Conservation (phyloP, 2,113 vertebrate species). For the Hippocampus guttulatus region DNA sequence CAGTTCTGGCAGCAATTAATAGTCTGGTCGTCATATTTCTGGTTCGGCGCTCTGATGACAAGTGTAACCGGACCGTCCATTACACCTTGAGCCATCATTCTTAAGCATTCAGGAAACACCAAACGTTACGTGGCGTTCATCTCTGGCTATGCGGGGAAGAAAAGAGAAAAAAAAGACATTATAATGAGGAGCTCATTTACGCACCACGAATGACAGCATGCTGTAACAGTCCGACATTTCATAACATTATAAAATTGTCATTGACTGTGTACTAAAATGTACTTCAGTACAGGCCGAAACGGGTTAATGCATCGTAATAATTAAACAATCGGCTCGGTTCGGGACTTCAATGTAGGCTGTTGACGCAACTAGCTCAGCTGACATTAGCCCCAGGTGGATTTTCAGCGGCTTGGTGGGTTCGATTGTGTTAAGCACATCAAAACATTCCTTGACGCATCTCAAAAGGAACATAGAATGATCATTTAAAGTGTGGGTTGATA, state of each 20-base stretch:
- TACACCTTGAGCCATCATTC: slow-evolving; percentile 75
- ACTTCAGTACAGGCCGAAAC: not conserved
- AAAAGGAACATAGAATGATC: not conserved
- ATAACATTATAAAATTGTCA: not conserved
- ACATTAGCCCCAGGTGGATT: slow-evolving; percentile 36
- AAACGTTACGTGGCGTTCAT: slow-evolving; percentile 3
- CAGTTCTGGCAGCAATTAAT: slow-evolving; percentile 88
- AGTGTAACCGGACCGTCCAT: slow-evolving; percentile 82
- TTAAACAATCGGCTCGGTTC: not conserved
- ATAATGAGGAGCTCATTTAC: not conserved
- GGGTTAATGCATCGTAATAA: not conserved
- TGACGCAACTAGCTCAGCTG: slow-evolving; percentile 38
- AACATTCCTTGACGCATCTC: not conserved
- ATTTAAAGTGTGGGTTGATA: not conserved
- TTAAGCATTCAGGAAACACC: slow-evolving; percentile 31
- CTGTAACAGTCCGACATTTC: not conserved
- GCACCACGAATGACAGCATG: not conserved
- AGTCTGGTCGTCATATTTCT: slow-evolving; percentile 92
- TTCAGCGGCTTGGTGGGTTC: not conserved
- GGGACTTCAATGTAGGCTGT: not conserved
- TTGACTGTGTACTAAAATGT: not conserved
- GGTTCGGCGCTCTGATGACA: slow-evolving; percentile 91
- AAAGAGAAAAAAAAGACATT: not conserved
- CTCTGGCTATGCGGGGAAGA: not conserved
- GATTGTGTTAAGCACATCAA: not conserved